Evolutionary conservation across 2,797 vertebrate species (phyloP).

Genomic region (Paedocypris micromegethes): DNA sequence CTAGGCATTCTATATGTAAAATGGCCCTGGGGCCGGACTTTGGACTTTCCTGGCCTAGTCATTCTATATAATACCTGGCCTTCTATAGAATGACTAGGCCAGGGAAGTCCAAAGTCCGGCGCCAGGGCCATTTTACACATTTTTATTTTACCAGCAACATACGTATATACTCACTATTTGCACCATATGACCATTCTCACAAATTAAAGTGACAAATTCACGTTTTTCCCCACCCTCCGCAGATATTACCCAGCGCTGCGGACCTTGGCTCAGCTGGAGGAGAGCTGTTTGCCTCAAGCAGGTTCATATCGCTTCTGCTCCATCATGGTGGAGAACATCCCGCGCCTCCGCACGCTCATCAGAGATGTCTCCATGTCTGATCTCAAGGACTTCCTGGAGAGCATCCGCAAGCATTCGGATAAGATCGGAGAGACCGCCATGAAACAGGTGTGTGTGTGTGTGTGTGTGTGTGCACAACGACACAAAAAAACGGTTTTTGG

Average conservation of each 20-base stretch:
- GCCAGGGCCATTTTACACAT: too few relatives aligned
- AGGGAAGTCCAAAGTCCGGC: too few relatives aligned
- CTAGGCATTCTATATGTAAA: too few relatives aligned
- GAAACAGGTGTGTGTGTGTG: conserved; percentile 79
- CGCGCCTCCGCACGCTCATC: conserved; percentile 81
- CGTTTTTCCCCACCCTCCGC: background rate
- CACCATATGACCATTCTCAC: background rate
- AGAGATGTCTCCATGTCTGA: conserved; percentile 94
- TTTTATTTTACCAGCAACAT: too few relatives aligned
- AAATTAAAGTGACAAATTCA: too few relatives aligned
- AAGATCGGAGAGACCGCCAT: conserved; percentile 93
- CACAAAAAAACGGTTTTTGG: too few relatives aligned
- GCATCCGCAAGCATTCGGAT: conserved; percentile 95
- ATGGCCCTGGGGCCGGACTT: too few relatives aligned
- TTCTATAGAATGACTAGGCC: too few relatives aligned
- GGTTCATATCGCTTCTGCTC: conserved; percentile 92
- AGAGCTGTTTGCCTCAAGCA: conserved; percentile 81
- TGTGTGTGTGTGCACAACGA: background rate
- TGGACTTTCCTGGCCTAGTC: too few relatives aligned
- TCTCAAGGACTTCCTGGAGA: conserved; percentile 95
- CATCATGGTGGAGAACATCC: conserved; percentile 91
- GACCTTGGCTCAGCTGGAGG: conserved; percentile 89
- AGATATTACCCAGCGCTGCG: conserved; percentile 93
- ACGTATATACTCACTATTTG: conserved; percentile 1
- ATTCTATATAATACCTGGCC: too few relatives aligned